A percentile compares a stretch with the other conserved stretches of the same genome.
Evolutionary conservation across 2,797 vertebrate genomes (phyloP).

Genomic region (Lates japonicus): DNA sequence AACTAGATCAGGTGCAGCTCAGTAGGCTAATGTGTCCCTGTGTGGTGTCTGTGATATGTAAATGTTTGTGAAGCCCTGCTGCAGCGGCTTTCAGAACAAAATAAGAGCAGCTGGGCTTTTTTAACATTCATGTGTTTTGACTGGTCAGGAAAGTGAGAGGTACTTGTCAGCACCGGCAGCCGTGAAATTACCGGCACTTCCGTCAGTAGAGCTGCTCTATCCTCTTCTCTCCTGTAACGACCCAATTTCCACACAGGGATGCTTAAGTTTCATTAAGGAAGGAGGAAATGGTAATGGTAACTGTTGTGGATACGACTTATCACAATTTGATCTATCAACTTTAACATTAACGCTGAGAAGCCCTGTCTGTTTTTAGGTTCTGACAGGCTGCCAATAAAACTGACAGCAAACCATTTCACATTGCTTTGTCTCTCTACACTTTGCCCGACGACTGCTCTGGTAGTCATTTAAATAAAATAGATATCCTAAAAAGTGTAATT

Average conservation of each 20-base stretch:
- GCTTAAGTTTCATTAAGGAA: slow-evolving; percentile 36
- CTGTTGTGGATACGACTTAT: slow-evolving; percentile 25
- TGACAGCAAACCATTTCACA: slow-evolving; percentile 24
- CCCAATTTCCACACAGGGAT: slow-evolving; percentile 29
- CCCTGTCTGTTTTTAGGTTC: slow-evolving; percentile 12
- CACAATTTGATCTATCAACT: slow-evolving; percentile 44
- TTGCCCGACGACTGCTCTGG: background rate
- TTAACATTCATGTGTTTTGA: slow-evolving; percentile 51
- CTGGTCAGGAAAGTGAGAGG: slow-evolving; percentile 46
- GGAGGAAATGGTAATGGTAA: slow-evolving; percentile 33
- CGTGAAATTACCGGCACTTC: slow-evolving; percentile 36
- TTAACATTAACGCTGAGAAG: slow-evolving; percentile 3
- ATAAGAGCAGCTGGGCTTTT: slow-evolving; percentile 18
- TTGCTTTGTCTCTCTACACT: background rate
- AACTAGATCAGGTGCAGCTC: slow-evolving; percentile 5
- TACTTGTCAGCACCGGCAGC: slow-evolving; percentile 44
- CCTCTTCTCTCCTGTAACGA: slow-evolving; percentile 29
- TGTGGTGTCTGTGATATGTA: slow-evolving; percentile 35
- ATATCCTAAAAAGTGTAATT: background rate
- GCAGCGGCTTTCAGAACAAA: slow-evolving; percentile 32
- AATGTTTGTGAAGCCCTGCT: slow-evolving; percentile 17
- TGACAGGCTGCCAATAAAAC: slow-evolving; percentile 28
- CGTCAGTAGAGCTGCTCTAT: slow-evolving; percentile 30
- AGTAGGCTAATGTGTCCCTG: slow-evolving; percentile 12
- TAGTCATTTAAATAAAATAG: background rate